Conservation (phyloP, 2,797 vertebrate species). For the Tauraco hartlaubi region DNA sequence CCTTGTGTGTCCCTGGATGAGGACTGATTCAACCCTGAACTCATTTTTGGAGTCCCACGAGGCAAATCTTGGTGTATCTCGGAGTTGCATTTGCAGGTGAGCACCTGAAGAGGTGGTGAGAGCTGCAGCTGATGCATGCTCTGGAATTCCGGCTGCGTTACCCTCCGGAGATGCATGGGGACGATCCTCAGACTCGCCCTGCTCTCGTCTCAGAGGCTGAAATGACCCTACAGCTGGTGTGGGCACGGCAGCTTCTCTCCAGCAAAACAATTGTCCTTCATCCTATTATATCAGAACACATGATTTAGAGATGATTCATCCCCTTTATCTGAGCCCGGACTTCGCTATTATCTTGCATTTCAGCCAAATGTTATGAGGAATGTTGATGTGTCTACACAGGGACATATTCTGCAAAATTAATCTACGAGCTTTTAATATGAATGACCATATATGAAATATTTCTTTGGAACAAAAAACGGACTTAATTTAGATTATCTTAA, state of each 20-base stretch:
- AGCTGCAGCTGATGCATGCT: rapidly evolving
- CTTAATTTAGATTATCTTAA: constrained; percentile 17
- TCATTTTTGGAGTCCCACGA: neutral
- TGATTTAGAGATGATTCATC: constrained; percentile 35
- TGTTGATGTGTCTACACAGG: constrained; percentile 9
- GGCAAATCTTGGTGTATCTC: neutral
- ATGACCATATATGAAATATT: neutral
- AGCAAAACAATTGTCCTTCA: neutral
- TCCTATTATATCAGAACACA: neutral
- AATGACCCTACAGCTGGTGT: neutral
- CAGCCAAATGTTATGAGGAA: neutral
- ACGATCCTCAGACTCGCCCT: neutral
- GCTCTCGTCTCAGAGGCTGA: neutral
- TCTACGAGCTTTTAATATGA: neutral
- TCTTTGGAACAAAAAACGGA: neutral
- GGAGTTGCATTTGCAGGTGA: neutral
- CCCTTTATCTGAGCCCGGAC: neutral
- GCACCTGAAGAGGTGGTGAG: neutral
- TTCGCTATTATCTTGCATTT: neutral
- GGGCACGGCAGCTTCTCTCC: neutral
- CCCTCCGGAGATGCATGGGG: neutral
- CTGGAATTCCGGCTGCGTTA: neutral
- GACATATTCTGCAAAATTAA: neutral
- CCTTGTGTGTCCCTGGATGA: neutral
- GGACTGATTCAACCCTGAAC: neutral